These are phyloP conservation scores for Coptotermes formosanus DNA, from an alignment of 1,140 invertebrate species.

Conservation along the genomic window DNA sequence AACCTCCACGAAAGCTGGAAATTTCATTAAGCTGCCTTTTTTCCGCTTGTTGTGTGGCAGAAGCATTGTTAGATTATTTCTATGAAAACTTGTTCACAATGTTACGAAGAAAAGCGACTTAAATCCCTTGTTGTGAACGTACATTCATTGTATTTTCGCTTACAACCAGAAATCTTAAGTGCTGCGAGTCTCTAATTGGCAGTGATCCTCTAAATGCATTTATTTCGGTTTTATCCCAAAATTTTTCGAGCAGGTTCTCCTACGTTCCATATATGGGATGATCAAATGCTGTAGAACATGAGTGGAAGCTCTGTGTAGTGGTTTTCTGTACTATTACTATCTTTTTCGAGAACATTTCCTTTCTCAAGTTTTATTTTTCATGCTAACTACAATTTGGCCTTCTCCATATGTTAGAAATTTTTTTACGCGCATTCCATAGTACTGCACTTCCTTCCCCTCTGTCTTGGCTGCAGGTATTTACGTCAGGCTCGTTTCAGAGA, in stretches of 20 bases:
- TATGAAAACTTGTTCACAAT: background rate
- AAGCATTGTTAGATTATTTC: slow-evolving; percentile 14
- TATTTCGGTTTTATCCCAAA: background rate
- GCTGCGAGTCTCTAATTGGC: too few relatives aligned
- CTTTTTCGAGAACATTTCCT: background rate
- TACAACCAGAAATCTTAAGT: too few relatives aligned
- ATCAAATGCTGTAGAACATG: background rate
- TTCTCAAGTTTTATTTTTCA: background rate
- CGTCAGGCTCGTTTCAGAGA: too few relatives aligned
- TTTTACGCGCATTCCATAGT: too few relatives aligned
- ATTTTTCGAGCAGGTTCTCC: background rate
- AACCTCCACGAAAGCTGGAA: background rate
- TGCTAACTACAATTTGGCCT: too few relatives aligned
- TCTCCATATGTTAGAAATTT: too few relatives aligned
- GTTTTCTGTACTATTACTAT: background rate
- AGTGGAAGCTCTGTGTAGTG: background rate
- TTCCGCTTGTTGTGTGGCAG: background rate
- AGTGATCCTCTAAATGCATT: background rate
- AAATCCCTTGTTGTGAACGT: background rate
- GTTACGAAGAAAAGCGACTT: background rate
- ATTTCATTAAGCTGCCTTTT: background rate
- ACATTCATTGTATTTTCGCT: too few relatives aligned
- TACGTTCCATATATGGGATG: background rate
- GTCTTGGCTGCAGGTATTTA: too few relatives aligned
- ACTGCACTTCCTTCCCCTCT: too few relatives aligned